Conservation (phyloP, 1,140 invertebrate species). For the Tenebrio molitor region DNA sequence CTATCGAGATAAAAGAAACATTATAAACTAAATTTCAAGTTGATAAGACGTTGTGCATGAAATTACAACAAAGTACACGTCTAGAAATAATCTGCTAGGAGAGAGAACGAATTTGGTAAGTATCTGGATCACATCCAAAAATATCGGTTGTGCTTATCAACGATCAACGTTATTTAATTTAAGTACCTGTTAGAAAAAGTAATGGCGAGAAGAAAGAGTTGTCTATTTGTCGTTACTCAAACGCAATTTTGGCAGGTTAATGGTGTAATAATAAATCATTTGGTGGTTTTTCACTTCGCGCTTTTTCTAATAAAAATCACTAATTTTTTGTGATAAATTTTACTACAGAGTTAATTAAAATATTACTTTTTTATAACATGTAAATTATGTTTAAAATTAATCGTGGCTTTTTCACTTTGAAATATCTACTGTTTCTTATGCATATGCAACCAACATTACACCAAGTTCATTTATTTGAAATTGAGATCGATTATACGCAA, state of each 20-base stretch:
- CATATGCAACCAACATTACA: no score
- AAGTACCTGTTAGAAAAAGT: conserved; percentile 28
- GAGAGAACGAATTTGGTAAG: conserved; percentile 56
- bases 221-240: background rate
- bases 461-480: no score
- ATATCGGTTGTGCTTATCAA: conserved; percentile 56
- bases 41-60: conserved; percentile 32
- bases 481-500: no score
- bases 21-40: conserved; percentile 14
- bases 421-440: no score
- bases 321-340: no score
- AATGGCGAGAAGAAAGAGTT: background rate
- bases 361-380: no score
- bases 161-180: conserved; percentile 56
- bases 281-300: background rate
- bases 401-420: no score
- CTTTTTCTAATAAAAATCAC: no score
- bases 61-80: conserved; percentile 52
- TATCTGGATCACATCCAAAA: conserved; percentile 62
- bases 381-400: no score
- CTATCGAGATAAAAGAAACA: conserved; percentile 17
- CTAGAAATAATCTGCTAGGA: conserved; percentile 63
- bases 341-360: no score
- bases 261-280: background rate
- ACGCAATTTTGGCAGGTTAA: background rate